Evolutionary conservation across 2,797 vertebrate genomes (phyloP).

Genomic region (Typhlichthys subterraneus): DNA sequence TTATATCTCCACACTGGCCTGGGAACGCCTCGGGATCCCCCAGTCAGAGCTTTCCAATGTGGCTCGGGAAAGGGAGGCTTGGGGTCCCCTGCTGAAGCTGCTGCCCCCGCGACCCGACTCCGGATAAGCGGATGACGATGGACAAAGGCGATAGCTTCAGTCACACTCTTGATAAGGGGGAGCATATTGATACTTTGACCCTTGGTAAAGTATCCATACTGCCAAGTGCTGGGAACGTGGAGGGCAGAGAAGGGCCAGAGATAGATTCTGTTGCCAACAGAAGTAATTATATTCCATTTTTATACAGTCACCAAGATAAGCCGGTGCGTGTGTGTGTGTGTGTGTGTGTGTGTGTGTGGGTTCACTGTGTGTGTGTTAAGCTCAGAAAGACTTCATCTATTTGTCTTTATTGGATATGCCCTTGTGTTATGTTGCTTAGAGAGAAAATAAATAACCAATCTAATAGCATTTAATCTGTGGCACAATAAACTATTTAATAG

Average conservation of each 20-base stretch:
- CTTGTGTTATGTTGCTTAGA: constrained; percentile 18
- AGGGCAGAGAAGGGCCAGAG: not conserved
- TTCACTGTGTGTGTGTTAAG: constrained; percentile 3
- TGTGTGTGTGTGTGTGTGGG: constrained; percentile 7
- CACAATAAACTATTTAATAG: constrained; percentile 33
- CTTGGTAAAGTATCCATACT: constrained; percentile 17
- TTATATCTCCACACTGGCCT: too few relatives aligned
- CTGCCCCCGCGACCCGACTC: too few relatives aligned
- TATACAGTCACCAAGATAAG: constrained; percentile 9
- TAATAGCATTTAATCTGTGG: constrained; percentile 28
- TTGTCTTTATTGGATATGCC: constrained; percentile 23
- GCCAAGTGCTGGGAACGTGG: constrained; percentile 9
- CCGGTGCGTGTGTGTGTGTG: not conserved
- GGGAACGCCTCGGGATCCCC: too few relatives aligned
- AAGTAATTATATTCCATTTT: constrained; percentile 7
- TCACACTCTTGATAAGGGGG: constrained; percentile 11
- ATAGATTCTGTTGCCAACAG: not conserved
- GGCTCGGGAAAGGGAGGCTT: too few relatives aligned
- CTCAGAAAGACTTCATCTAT: constrained; percentile 21
- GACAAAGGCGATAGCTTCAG: not conserved
- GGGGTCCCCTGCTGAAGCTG: too few relatives aligned
- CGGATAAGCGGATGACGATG: too few relatives aligned
- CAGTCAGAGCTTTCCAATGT: too few relatives aligned
- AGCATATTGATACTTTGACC: constrained; percentile 22
- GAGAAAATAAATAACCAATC: constrained; percentile 11